Evolutionary conservation across 37 sponge, comb jelly and placozoan genomes (phyloP), one percentile per base, ranked within the genome.

Genomic region (Agelas oroides): DNA sequence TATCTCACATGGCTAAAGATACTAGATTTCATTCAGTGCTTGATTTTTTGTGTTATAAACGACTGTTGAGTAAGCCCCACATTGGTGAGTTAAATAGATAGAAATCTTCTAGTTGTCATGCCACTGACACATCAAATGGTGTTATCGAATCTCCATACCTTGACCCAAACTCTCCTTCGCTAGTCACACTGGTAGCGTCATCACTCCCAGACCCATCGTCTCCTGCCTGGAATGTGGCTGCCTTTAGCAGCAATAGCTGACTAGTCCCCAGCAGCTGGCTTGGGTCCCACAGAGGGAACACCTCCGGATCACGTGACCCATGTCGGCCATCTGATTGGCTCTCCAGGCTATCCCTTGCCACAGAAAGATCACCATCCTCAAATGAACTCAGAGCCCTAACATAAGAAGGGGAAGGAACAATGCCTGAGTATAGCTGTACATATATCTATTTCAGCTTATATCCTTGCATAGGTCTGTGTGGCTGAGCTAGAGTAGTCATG

Each of bases 281-380:
- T 1, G 95, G 95, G 67, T 91, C 86, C 95, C 95, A 95, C 57
- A 91, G 69, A 15, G 95, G 95, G 73, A 78, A 86, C 73, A 89
- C 90, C 67, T 93, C 94, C 0, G 94, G 94, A 33, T 93, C 94
- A 65, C 94, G 76, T 17, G 70, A 69, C n/a, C 70, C 28, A 37
- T 79, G 72, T 8, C 79, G 69, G 36, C 60, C 52, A 37, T 85
- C 83, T 13, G 75, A 38, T n/a, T 75, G 83, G 11, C 5, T 23
- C 38, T 89, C 94, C 40, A 89, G 72, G 28, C 28, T 67, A 18
- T 93, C 90, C 20, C 83, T 64, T 20, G 77, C 71, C 5, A 28
- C 36, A 19, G 59, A 28, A 18, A 89, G 27, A 41, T 89, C 80
- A 37, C 87, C 84, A 21, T 54, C 25, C 31, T 89, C 87, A 73